phyloP scores from a whole-genome alignment of 2,113 vertebrate species.

The Naja naja region DNA sequence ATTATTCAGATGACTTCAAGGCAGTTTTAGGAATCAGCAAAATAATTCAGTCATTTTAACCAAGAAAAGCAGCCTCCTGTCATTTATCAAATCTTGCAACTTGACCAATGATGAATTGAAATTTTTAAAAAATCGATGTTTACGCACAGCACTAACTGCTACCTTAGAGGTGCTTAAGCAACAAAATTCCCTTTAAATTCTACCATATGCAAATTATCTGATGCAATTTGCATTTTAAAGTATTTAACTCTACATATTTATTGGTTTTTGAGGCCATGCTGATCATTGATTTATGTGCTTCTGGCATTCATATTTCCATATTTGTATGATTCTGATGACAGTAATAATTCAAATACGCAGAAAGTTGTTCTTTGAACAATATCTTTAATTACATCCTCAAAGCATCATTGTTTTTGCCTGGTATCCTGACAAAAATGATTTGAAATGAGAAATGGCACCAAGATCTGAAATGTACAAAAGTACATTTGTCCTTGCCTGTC shows the following conservation, averaged over 20 bases:
- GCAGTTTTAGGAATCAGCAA: conserved; percentile 93
- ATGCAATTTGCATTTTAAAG: conserved; percentile 99
- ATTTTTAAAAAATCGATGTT: conserved; percentile 70
- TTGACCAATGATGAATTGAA: conserved; percentile 92
- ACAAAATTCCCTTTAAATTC: conserved; percentile 97
- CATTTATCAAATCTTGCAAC: conserved; percentile 91
- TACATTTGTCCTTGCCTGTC: conserved; percentile 77
- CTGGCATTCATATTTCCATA: conserved; percentile 99
- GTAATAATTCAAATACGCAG: conserved; percentile 99
- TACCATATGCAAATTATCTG: conserved; percentile 95
- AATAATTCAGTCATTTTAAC: conserved; percentile 90
- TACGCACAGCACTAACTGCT: conserved; percentile 83
- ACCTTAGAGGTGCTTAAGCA: conserved; percentile 97
- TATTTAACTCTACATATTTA: conserved; percentile 99
- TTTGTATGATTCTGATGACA: conserved; percentile 99
- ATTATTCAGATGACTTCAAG: conserved; percentile 99
- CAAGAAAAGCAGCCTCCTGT: conserved; percentile 89
- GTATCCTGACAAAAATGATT: conserved; percentile 81
- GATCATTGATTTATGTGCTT: conserved; percentile 99
- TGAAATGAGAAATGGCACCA: conserved; percentile 85
- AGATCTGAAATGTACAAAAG: conserved; percentile 74
- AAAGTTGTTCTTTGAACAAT: conserved; percentile 99
- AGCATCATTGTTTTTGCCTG: conserved; percentile 94
- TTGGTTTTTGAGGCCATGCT: conserved; percentile 99
- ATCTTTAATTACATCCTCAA: conserved; percentile 99